Evolutionary conservation across 2,888 invertebrate genomes (phyloP), one percentile per base, ranked within the genome.

Genomic region (Netelia melanura): DNA sequence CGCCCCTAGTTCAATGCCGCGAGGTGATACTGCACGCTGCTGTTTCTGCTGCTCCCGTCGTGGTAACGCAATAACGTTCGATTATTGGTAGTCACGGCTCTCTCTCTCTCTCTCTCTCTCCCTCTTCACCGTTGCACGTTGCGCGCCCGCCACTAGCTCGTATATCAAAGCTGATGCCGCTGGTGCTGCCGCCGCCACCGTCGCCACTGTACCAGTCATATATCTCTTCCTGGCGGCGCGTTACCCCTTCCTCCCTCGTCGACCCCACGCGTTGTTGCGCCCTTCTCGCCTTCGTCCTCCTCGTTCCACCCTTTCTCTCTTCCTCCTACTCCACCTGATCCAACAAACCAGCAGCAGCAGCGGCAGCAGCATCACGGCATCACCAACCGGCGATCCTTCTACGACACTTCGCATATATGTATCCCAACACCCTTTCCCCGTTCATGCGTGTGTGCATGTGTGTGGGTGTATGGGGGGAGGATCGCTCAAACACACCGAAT

Each of bases 41-140:
- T 70, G 75, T 75, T 68, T 75, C 75, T 81, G 65, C 14, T 52
- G 58, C 82, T 85, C 84, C 85, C 84, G 52, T 65, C 81, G 87
- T 76, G 87, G 90, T 90, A 92, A 92, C 90, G 91, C 91, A 92
- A 92, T 92, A 92, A 92, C 90, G 90, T 92, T 92, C 92, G 91
- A 92, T 92, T 92, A 92, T 92, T 91, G 91, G 91, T 90, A 91
- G 91, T 90, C 89, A 89, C 89, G 89, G 88, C 68, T 81, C 71
- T 80, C n/a, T 9, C 54, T 30, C 30, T 30, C 68, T 81, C 71
- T 80, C n/a, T 9, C 54, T 30, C 30, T 30, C 30, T 30, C 3
- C 3, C 54, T 54, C 68, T 78, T 38, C 86, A 88, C 87, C 85
- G 87, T 68, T 76, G 83, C 58, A 72, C 67, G 70, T 76, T 71